phyloP scores from a whole-genome alignment of 2,797 vertebrate species.

The Choloepus didactylus region DNA sequence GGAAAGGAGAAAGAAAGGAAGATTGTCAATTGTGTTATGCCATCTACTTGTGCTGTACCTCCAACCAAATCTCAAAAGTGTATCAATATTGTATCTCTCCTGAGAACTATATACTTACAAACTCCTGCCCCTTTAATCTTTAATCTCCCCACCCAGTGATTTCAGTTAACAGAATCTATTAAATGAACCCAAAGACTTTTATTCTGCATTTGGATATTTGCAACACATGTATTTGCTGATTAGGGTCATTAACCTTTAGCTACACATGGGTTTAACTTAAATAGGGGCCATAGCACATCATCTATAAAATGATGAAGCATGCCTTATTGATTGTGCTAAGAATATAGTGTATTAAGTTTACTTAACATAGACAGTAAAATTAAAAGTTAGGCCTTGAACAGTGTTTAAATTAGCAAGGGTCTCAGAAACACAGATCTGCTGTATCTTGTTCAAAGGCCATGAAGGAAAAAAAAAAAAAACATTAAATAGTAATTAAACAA shows the following conservation, averaged over 20 bases:
- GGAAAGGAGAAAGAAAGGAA: not conserved
- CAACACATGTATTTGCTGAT: not conserved
- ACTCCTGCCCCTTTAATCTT: not conserved
- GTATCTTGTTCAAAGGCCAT: not conserved
- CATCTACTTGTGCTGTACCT: not conserved
- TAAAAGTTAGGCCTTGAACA: constrained; percentile 1
- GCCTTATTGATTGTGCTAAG: not conserved
- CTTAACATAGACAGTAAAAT: constrained; percentile 6
- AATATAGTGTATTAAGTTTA: not conserved
- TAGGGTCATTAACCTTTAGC: not conserved
- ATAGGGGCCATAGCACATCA: not conserved
- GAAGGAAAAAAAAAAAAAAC: not conserved
- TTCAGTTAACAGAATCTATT: not conserved
- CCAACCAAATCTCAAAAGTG: not conserved
- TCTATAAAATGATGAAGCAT: not conserved
- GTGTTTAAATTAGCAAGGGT: not conserved
- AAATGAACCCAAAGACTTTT: not conserved
- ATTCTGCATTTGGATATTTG: not conserved
- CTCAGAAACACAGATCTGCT: not conserved
- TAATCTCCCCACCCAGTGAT: not conserved
- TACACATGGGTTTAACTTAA: not conserved
- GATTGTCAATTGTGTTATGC: not conserved
- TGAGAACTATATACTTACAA: not conserved
- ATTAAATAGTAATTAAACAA: not conserved
- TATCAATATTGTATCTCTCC: not conserved